Evolutionary conservation across 2,797 vertebrate genomes (phyloP).

Genomic region (Dendrocincla tyrannina): DNA sequence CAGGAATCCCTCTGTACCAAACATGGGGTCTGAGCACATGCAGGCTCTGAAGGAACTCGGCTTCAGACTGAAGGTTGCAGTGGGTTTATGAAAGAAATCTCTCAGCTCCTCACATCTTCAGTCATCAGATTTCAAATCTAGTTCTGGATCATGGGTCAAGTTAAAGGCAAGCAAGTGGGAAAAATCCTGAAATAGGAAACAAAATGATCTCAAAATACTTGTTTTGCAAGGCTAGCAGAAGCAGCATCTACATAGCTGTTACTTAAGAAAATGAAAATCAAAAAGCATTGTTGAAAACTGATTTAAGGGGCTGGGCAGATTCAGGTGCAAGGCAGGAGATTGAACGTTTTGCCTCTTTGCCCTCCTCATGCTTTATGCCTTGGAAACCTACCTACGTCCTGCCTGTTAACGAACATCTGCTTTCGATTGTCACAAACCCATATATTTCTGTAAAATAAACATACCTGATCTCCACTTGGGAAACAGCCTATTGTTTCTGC

Average conservation of each 20-base stretch:
- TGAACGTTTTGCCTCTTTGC: constrained; percentile 37
- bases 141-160: not conserved
- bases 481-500: constrained; percentile 45
- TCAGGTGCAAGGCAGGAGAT: constrained; percentile 1
- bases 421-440: constrained; percentile 55
- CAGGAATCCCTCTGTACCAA: not conserved
- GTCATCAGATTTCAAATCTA: not conserved
- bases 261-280: not conserved
- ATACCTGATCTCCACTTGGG: constrained; percentile 29
- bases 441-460: constrained; percentile 58
- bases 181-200: not conserved
- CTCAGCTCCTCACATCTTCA: not conserved
- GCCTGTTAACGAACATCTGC: constrained; percentile 56
- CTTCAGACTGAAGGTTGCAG: not conserved
- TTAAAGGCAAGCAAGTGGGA: not conserved
- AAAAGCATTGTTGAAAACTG: not conserved
- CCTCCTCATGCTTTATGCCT: constrained; percentile 10
- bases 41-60: not conserved
- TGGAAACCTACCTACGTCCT: constrained; percentile 28
- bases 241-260: not conserved
- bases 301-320: not conserved
- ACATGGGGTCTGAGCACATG: not conserved
- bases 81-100: not conserved
- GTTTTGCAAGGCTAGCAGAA: not conserved
- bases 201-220: not conserved